Evolutionary conservation across 64 coral and sea anemone genomes (phyloP).

Genomic region (Astreopora myriophthalma): DNA sequence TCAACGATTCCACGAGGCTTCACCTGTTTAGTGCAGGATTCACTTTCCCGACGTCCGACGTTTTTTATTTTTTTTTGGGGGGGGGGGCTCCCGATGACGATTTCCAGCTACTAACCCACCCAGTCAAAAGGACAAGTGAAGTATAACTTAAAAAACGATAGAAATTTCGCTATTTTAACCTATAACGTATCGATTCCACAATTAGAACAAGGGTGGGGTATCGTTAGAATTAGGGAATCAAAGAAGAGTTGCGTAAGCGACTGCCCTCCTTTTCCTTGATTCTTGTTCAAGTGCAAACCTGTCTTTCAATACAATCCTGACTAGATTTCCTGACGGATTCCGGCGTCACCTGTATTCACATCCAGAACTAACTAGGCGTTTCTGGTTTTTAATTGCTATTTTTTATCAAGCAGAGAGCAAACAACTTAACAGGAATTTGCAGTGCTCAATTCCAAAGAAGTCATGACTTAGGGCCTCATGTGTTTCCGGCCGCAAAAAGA

Average conservation of each 20-base stretch:
- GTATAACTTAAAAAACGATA: background rate
- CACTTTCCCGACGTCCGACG: background rate
- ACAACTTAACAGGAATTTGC: background rate
- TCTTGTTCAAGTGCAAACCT: background rate
- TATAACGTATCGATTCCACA: background rate
- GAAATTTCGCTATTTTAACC: background rate
- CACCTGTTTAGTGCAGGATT: background rate
- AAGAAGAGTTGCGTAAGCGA: background rate
- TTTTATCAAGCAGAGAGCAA: background rate
- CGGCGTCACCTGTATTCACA: background rate
- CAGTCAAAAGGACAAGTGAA: background rate
- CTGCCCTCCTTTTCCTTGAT: background rate
- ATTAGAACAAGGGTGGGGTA: background rate
- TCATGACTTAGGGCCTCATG: background rate
- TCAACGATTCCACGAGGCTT: background rate
- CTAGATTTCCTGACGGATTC: background rate
- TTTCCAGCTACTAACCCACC: background rate
- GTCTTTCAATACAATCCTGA: background rate
- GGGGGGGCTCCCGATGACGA: no score
- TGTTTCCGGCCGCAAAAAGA: conserved; percentile 29
- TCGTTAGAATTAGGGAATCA: no score
- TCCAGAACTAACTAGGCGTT: conserved; percentile 19
- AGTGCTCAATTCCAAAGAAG: background rate
- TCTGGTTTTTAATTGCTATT: background rate
- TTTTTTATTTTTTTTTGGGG: background rate